A percentile compares a stretch with the other conserved stretches of the same genome.
Conservation (phyloP, 2,113 vertebrate genomes). For the Festucalex cinctus region DNA sequence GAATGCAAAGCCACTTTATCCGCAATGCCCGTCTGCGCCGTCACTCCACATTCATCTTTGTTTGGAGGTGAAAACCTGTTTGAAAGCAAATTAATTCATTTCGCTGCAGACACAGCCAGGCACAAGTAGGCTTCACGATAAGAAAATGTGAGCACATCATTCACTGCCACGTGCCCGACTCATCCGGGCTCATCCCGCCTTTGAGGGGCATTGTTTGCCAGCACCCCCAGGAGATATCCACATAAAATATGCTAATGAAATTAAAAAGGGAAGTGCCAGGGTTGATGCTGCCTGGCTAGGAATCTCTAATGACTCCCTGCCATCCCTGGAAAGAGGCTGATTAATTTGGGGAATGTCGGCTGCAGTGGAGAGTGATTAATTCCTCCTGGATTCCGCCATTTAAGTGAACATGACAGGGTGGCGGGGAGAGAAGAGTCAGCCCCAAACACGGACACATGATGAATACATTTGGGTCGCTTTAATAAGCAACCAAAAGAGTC, state of each 20-base stretch:
- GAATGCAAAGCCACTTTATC: constrained; percentile 36
- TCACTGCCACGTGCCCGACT: constrained; percentile 18
- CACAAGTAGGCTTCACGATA: constrained; percentile 7
- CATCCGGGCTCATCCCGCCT: constrained; percentile 24
- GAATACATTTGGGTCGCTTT: constrained; percentile 67
- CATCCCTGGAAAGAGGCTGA: constrained; percentile 62
- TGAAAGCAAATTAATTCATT: constrained; percentile 18
- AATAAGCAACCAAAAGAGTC: constrained; percentile 56
- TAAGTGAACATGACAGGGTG: constrained; percentile 56
- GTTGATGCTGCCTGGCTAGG: constrained; percentile 46
- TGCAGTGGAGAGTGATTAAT: constrained; percentile 64
- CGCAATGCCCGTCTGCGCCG: constrained; percentile 14
- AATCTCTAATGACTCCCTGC: constrained; percentile 65
- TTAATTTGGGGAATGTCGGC: constrained; percentile 66
- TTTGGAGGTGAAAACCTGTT: constrained; percentile 21
- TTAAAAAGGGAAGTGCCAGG: constrained; percentile 58
- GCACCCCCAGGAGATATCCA: constrained; percentile 44
- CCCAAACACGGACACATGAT: constrained; percentile 60
- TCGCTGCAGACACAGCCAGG: constrained; percentile 13
- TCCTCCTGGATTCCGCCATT: constrained; percentile 67
- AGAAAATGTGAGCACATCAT: constrained; percentile 21
- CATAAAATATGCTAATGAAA: constrained; percentile 74
- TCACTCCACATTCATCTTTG: constrained; percentile 33
- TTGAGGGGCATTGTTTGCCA: constrained; percentile 51
- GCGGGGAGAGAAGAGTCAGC: constrained; percentile 41